These are phyloP conservation scores for Ectropis crepuscularia DNA, from an alignment of 2,888 invertebrate genomes.

Conservation along the genomic window DNA sequence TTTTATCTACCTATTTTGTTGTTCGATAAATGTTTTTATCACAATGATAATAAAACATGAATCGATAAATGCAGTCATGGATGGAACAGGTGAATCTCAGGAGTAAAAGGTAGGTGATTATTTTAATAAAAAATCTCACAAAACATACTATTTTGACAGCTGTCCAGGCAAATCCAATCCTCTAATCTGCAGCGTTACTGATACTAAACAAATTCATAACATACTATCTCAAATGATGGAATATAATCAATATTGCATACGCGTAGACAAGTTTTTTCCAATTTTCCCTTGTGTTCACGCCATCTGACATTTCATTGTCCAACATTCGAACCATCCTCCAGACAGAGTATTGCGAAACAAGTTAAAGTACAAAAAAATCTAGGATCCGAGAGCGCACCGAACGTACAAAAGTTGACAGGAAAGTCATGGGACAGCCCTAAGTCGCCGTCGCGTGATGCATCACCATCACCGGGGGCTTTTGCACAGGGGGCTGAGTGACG, in stretches of 20 bases:
- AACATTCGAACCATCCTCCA: slow-evolving; percentile 37
- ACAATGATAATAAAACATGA: background rate
- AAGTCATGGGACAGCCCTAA: slow-evolving; percentile 56
- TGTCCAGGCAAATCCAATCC: too few species aligned
- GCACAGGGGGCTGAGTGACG: slow-evolving; percentile 63
- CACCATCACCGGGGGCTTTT: slow-evolving; percentile 61
- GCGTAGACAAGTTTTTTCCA: slow-evolving; percentile 38
- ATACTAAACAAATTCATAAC: background rate
- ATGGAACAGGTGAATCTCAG: background rate
- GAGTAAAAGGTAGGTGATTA: background rate
- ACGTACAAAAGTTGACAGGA: slow-evolving; percentile 52
- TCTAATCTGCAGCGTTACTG: background rate
- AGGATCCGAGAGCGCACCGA: slow-evolving; percentile 52
- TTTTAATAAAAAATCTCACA: background rate
- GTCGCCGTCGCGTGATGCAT: slow-evolving; percentile 58
- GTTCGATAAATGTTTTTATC: slow-evolving; percentile 1
- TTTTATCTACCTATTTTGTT: background rate
- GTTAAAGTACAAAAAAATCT: slow-evolving; percentile 42
- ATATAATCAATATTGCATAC: slow-evolving; percentile 27
- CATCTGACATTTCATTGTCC: slow-evolving; percentile 36
- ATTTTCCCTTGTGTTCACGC: slow-evolving; percentile 36
- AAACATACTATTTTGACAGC: background rate
- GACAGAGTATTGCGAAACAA: slow-evolving; percentile 40
- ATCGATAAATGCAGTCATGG: background rate
- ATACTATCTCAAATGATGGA: slow-evolving; percentile 10